These are phyloP conservation scores for Perizoma affinitatum DNA, from an alignment of 2,888 invertebrate species.

Conservation along the genomic window DNA sequence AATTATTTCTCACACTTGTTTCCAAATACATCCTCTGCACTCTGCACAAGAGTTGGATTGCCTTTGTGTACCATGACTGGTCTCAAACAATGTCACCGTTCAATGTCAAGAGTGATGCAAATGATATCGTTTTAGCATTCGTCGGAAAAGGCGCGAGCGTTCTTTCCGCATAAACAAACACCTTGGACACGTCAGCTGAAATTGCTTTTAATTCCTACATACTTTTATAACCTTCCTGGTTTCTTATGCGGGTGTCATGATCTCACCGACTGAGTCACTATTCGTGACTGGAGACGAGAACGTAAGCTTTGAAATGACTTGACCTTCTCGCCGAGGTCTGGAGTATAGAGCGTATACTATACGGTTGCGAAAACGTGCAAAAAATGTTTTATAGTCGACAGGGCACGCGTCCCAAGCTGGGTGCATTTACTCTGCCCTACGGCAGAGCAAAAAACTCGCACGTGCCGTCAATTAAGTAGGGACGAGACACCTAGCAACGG, in stretches of 20 bases:
- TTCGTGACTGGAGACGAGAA: slow-evolving; percentile 59
- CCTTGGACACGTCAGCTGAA: slow-evolving; percentile 44
- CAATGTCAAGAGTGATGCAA: slow-evolving; percentile 53
- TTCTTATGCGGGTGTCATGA: slow-evolving; percentile 60
- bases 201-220: slow-evolving; percentile 42
- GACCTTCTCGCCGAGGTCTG: slow-evolving; percentile 62
- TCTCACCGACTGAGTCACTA: slow-evolving; percentile 71
- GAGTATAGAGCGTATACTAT: slow-evolving; percentile 55
- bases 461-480: slow-evolving; percentile 78
- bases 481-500: slow-evolving; percentile 59
- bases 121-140: slow-evolving; percentile 49
- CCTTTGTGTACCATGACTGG: background rate
- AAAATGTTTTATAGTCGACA: slow-evolving; percentile 58
- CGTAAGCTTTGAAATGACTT: slow-evolving; percentile 65
- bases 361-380: slow-evolving; percentile 65
- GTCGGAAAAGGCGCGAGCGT: slow-evolving; percentile 45
- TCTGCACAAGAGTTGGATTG: background rate
- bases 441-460: slow-evolving; percentile 65
- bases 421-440: slow-evolving; percentile 62
- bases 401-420: slow-evolving; percentile 62
- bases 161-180: slow-evolving; percentile 47
- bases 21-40: background rate
- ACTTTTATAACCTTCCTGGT: slow-evolving; percentile 34
- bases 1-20: too few relatives aligned
- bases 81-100: slow-evolving; percentile 38